phyloP scores from a whole-genome alignment of 2,113 vertebrate species.

The Climacteris rufus region DNA sequence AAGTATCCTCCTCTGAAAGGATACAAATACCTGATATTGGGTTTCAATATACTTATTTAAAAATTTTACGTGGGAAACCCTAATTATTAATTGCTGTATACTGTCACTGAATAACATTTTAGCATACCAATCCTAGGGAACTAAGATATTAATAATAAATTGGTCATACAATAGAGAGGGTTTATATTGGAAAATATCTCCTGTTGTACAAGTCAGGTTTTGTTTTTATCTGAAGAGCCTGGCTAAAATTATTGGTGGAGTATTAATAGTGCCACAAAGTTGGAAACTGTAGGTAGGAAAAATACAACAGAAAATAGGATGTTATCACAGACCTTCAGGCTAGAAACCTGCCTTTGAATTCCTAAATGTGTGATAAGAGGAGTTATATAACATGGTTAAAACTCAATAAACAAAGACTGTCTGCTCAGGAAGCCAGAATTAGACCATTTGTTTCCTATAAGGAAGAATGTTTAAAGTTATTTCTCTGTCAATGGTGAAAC shows the following conservation, averaged over 20 bases:
- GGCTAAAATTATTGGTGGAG: conserved; percentile 52
- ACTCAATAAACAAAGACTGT: conserved; percentile 56
- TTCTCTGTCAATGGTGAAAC: conserved; percentile 53
- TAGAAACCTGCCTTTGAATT: conserved; percentile 37
- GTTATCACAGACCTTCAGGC: conserved; percentile 41
- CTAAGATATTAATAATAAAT: background rate
- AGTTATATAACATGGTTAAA: conserved; percentile 52
- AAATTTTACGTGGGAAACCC: background rate
- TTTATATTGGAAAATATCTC: conserved; percentile 40
- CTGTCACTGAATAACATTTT: conserved; percentile 12
- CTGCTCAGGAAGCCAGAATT: conserved; percentile 39
- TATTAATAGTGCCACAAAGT: conserved; percentile 45
- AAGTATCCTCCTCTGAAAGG: background rate
- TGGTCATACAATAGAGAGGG: background rate
- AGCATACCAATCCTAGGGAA: background rate
- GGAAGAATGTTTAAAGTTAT: conserved; percentile 38
- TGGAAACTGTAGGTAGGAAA: conserved; percentile 44
- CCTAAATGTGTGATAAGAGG: conserved; percentile 48
- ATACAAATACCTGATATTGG: background rate
- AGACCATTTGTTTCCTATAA: conserved; percentile 44
- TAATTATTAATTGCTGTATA: conserved; percentile 30
- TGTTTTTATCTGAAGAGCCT: background rate
- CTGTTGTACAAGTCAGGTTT: conserved; percentile 10
- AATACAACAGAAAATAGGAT: conserved; percentile 49
- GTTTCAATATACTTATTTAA: background rate